phyloP scores from a whole-genome alignment of 1,140 invertebrate species.

The Tetramorium parvispinum region DNA sequence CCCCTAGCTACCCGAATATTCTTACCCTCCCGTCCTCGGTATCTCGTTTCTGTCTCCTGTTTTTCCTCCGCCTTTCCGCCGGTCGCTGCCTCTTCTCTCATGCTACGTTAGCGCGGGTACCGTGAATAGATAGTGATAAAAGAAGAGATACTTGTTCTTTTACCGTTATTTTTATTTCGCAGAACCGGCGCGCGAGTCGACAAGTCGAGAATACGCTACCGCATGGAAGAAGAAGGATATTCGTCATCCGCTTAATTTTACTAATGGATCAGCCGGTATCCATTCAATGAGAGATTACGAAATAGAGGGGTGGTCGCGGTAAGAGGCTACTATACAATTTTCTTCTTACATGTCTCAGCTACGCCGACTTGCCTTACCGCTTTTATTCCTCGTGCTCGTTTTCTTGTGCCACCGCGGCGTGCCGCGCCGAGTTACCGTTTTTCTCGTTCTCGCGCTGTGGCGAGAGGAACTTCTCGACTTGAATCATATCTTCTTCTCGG shows the following conservation, averaged over 20 bases:
- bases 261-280: conserved; percentile 78
- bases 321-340: conserved; percentile 56
- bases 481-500: conserved; percentile 61
- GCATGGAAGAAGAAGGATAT: conserved; percentile 19
- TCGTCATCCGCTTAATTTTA: conserved; percentile 77
- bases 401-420: conserved; percentile 62
- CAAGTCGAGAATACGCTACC: conserved; percentile 43
- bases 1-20: conserved; percentile 17
- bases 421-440: conserved; percentile 51
- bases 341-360: conserved; percentile 42
- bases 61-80: neutral
- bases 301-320: conserved; percentile 28
- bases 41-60: conserved; percentile 42
- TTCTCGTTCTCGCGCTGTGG: conserved; percentile 41
- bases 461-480: conserved; percentile 57
- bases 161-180: conserved; percentile 60
- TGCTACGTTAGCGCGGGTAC: neutral
- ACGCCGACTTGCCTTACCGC: conserved; percentile 27
- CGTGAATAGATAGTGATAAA: conserved; percentile 7
- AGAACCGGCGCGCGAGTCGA: conserved; percentile 13
- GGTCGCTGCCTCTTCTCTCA: neutral
- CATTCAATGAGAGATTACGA: conserved; percentile 65
- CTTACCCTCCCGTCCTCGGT: conserved; percentile 26
- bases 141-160: neutral
- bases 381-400: conserved; percentile 57